A percentile compares a stretch with the other conserved stretches of the same genome.
Evolutionary conservation across 2,888 invertebrate genomes (phyloP).

Genomic region (Pyrrhia umbra): DNA sequence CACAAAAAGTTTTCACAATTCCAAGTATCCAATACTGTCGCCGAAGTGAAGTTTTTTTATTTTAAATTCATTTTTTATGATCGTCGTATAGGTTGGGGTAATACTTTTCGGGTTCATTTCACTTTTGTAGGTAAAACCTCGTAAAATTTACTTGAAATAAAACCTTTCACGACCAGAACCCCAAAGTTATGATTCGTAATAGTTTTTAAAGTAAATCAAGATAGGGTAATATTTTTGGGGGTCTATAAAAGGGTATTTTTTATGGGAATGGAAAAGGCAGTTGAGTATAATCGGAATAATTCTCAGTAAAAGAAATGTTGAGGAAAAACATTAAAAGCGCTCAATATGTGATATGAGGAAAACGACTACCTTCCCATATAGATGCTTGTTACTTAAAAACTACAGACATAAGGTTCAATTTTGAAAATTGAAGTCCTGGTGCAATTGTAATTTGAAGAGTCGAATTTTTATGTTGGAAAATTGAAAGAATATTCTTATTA

Average conservation of each 20-base stretch:
- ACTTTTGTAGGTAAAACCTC: slow-evolving; percentile 29
- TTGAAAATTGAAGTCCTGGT: neutral
- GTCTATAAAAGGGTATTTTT: neutral
- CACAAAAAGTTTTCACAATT: neutral
- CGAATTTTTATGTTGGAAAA: too few species aligned
- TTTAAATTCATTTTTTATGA: slow-evolving; percentile 32
- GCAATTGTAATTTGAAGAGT: too few species aligned
- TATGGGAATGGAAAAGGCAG: neutral
- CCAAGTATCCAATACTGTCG: slow-evolving; percentile 8
- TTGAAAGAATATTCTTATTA: too few species aligned
- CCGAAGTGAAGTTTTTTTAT: slow-evolving; percentile 25
- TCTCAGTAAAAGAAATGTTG: neutral
- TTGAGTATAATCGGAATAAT: neutral
- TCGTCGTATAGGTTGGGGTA: slow-evolving; percentile 10
- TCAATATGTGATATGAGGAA: neutral
- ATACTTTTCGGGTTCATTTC: slow-evolving; percentile 24
- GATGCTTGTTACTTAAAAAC: too few species aligned
- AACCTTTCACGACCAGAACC: slow-evolving; percentile 23
- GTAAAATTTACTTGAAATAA: slow-evolving; percentile 33
- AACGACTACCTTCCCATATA: neutral
- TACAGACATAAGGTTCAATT: too few species aligned
- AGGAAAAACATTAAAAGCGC: neutral
- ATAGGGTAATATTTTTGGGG: neutral
- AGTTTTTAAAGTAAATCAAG: slow-evolving; percentile 17
- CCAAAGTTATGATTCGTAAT: slow-evolving; percentile 14